Base-by-base conservation (phyloP, 2,113 vertebrate genomes). In the Opisthocomus hoazin region DNA sequence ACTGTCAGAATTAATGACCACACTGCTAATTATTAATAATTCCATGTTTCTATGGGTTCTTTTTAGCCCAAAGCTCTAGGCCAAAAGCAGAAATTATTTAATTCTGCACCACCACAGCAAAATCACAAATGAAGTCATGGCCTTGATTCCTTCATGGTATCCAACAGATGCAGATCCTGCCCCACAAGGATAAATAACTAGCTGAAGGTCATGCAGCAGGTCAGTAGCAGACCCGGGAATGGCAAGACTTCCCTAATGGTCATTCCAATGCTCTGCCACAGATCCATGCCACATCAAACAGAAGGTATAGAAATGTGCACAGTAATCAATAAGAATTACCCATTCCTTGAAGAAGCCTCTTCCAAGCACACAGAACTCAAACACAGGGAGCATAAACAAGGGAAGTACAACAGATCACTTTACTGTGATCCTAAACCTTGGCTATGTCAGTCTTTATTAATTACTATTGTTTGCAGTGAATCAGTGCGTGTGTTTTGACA, bases 1-100 rank as follows among this genome's bases (percentile, higher is more conserved):
- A 87, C 53, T 76, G 23, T 57, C 84, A 89, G 81, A 96, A 95
- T 89, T 94, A 94, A 92, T 91, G 94, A 91, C 19, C 2, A 9
- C 26, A 27, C 37, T 58, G 63, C 81, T 95, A 93, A 89, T 96
- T 94, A 87, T 65, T 82, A 96, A 94, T 93, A 93, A 92, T 84
- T 58, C 83, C 84, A 69, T 91, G 91, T 94, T 96, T 94, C n/a
- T 53, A 5, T 29, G 45, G 23, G 21, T 73, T 51, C 50, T 58
- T 80, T 89, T 87, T 65, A 92, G 54, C 29, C 32, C 3, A 3
- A 90, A 93, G 51, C 21, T 90, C 84, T 82, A 58, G 69, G 36
- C 29, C 36, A 82, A 82, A 93, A 75, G 69, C 61, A 89, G 65
- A 89, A 96, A 71, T 87, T 4, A 79, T 63, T 92, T 93, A 76